Conservation (phyloP, 2,113 vertebrate species). For the Pollimyrus isidori region DNA sequence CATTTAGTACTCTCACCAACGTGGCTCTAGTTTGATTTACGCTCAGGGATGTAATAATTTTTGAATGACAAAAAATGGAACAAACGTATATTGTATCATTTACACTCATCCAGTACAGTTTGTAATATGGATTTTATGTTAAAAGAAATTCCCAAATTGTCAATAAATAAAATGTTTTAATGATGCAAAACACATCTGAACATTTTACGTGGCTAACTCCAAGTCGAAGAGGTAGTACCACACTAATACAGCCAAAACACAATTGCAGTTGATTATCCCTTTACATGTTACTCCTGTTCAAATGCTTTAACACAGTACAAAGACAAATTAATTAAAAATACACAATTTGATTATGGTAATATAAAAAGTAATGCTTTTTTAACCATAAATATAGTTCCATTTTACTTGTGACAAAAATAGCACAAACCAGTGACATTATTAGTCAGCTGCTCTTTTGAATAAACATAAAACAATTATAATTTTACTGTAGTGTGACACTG, state of each 20-base stretch:
- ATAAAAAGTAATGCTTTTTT: neutral
- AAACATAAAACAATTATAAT: constrained; percentile 18
- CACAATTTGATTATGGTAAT: constrained; percentile 2
- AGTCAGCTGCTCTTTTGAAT: neutral
- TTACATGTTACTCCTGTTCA: neutral
- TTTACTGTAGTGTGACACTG: constrained; percentile 37
- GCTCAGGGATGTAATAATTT: constrained; percentile 13
- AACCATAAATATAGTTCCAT: constrained; percentile 12
- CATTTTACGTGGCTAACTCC: constrained; percentile 18
- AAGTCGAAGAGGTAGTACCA: constrained; percentile 22
- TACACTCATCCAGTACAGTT: neutral
- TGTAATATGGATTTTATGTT: neutral
- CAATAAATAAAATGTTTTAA: constrained; percentile 24
- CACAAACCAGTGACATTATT: neutral
- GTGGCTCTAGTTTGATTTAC: constrained; percentile 32
- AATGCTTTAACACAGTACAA: neutral
- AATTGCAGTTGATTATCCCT: neutral
- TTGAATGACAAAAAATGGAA: neutral
- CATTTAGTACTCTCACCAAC: constrained; percentile 31
- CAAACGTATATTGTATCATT: neutral
- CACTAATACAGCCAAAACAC: constrained; percentile 11
- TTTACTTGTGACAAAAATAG: constrained; percentile 41
- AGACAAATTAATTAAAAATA: constrained; percentile 6
- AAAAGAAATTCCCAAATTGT: neutral
- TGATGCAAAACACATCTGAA: neutral